A percentile compares a stretch with the other conserved stretches of the same genome.
Evolutionary conservation across 2,797 vertebrate species (phyloP).

Genomic region (Dryobates pubescens): DNA sequence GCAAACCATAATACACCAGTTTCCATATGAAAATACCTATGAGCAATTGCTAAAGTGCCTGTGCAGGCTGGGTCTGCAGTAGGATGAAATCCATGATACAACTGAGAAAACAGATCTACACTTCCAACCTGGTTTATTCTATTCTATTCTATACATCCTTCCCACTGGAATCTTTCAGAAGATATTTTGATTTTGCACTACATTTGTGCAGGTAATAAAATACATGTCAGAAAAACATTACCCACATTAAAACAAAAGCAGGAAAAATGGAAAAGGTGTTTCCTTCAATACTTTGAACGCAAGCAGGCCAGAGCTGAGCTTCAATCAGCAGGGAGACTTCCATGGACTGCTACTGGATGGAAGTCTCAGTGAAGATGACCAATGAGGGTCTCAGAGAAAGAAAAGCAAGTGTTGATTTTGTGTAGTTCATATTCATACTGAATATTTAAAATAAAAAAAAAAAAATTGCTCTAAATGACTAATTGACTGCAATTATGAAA

Average conservation of each 20-base stretch:
- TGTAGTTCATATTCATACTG: neutral
- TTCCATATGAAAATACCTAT: neutral
- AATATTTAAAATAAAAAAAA: neutral
- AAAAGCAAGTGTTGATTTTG: neutral
- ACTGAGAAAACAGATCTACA: neutral
- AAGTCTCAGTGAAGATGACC: neutral
- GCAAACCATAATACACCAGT: neutral
- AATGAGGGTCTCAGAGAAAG: neutral
- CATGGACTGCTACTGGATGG: no score
- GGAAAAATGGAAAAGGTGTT: no score
- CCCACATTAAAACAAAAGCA: neutral
- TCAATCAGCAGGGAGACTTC: neutral
- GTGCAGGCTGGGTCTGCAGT: neutral
- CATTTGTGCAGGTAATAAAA: neutral
- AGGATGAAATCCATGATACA: neutral
- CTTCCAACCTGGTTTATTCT: no score
- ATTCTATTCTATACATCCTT: no score
- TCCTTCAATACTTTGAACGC: neutral
- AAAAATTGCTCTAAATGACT: neutral
- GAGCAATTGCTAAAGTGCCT: neutral
- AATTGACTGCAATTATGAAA: neutral
- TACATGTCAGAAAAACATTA: neutral
- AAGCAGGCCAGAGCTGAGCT: neutral
- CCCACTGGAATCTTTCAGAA: neutral
- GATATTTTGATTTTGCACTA: neutral